A percentile compares a stretch with the other conserved stretches of the same genome.
Evolutionary conservation across 2,113 vertebrate species (phyloP).

Genomic region (Ascaphus truei): DNA sequence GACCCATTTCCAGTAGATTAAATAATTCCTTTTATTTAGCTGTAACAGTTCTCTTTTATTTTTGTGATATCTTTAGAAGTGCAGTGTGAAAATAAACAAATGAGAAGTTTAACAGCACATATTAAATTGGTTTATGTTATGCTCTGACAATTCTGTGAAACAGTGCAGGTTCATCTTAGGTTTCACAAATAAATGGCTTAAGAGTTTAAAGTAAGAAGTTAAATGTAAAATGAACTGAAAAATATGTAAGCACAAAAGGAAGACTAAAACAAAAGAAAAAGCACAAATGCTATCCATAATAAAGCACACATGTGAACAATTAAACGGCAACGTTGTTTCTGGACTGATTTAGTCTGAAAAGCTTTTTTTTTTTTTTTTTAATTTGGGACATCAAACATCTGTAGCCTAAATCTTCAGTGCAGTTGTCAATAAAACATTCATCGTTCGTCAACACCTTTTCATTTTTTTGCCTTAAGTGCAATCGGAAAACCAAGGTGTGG

Average conservation of each 20-base stretch:
- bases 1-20: background rate
- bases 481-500: background rate
- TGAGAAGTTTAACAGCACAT: conserved; percentile 22
- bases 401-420: background rate
- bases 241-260: conserved; percentile 4
- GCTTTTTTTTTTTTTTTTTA: background rate
- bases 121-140: conserved; percentile 25
- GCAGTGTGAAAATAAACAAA: conserved; percentile 28
- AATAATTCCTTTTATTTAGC: background rate
- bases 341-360: background rate
- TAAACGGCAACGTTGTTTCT: background rate
- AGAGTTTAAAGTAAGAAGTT: conserved; percentile 24
- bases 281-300: background rate
- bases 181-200: conserved; percentile 37
- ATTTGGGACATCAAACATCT: conserved; percentile 22
- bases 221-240: conserved; percentile 15
- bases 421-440: background rate
- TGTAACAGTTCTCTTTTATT: background rate
- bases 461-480: background rate
- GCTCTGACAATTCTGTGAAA: conserved; percentile 31
- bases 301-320: conserved; percentile 17
- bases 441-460: background rate
- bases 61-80: conserved; percentile 25
- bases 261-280: background rate
- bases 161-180: conserved; percentile 34